These are phyloP conservation scores for Peromyscus polionotus DNA, from an alignment of 2,113 vertebrate genomes.

Conservation along the genomic window DNA sequence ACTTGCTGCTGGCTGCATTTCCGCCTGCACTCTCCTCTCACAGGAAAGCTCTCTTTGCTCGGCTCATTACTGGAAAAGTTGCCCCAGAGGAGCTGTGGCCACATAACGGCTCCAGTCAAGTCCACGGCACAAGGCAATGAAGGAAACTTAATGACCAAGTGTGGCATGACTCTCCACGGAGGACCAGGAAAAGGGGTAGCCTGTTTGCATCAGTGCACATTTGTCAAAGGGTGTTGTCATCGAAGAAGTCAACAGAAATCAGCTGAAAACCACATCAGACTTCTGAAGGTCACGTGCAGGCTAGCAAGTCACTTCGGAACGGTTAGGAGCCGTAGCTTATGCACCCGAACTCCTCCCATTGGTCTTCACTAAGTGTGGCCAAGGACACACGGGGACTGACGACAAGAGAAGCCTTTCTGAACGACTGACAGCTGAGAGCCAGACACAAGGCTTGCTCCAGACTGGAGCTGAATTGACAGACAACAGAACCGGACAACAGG, in stretches of 20 bases:
- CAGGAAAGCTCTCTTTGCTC: background rate
- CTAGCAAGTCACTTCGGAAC: background rate
- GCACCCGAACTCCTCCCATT: background rate
- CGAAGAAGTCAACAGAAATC: background rate
- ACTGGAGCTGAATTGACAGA: background rate
- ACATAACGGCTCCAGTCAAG: background rate
- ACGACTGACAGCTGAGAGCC: rapidly evolving
- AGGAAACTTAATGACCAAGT: background rate
- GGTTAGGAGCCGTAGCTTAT: background rate
- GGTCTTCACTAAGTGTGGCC: background rate
- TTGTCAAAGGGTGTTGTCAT: background rate
- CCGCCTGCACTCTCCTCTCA: background rate
- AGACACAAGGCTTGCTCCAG: background rate
- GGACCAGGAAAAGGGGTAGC: background rate
- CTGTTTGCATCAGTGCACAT: background rate
- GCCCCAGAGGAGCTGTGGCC: background rate
- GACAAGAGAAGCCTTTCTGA: background rate
- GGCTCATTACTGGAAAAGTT: background rate
- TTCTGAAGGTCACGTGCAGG: background rate
- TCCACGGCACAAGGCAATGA: background rate
- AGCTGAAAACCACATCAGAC: background rate
- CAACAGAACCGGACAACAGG: background rate
- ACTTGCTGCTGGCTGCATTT: background rate
- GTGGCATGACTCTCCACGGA: background rate
- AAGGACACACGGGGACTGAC: background rate